phyloP scores from a whole-genome alignment of 2,888 invertebrate genomes.

The Leucania comma region DNA sequence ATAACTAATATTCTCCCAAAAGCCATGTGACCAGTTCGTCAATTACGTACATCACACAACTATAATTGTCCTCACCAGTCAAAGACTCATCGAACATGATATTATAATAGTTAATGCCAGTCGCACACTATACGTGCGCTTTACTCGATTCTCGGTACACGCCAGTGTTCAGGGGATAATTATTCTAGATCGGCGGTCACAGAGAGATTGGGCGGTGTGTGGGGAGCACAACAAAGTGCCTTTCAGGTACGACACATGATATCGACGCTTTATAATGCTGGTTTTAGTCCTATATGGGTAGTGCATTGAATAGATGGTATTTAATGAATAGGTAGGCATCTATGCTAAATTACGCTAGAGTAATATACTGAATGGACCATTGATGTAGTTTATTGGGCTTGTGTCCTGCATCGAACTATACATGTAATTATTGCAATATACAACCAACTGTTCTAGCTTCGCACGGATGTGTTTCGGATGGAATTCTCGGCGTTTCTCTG shows the following conservation, averaged over 20 bases:
- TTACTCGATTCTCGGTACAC: conserved; percentile 39
- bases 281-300: neutral
- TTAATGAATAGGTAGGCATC: neutral
- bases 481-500: too few species aligned
- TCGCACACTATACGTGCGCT: conserved; percentile 6
- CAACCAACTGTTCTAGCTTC: too few species aligned
- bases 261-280: conserved; percentile 1
- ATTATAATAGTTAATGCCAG: conserved; percentile 33
- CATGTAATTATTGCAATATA: too few species aligned
- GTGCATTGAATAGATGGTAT: neutral
- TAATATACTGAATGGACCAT: neutral
- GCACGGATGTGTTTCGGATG: too few species aligned
- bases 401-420: too few species aligned
- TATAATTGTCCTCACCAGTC: conserved; percentile 12
- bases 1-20: neutral
- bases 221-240: conserved; percentile 26
- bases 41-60: neutral
- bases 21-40: neutral
- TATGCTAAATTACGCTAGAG: neutral
- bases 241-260: conserved; percentile 3
- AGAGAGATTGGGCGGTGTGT: conserved; percentile 38
- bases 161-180: conserved; percentile 46
- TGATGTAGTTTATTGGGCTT: neutral
- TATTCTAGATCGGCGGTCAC: conserved; percentile 58
- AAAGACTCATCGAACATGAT: conserved; percentile 19